phyloP scores from a whole-genome alignment of 1,140 invertebrate genomes.

The Vollenhovia emeryi region DNA sequence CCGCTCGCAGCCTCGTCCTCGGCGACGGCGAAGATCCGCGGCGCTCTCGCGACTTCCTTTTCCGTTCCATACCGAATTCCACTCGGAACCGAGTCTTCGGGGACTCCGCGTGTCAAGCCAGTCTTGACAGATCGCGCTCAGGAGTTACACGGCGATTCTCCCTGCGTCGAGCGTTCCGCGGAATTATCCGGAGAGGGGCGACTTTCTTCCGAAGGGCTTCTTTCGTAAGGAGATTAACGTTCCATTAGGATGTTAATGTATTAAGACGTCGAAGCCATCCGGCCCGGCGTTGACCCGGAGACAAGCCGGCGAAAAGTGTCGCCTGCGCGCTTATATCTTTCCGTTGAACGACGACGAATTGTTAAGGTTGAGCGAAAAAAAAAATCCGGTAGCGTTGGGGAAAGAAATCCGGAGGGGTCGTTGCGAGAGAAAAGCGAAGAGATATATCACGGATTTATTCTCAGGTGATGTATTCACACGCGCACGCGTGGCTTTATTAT shows the following conservation, averaged over 20 bases:
- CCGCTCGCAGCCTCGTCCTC: slow-evolving; percentile 23
- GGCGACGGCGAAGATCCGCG: slow-evolving; percentile 11
- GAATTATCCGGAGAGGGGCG: neutral
- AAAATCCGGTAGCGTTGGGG: slow-evolving; percentile 26
- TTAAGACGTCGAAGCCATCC: neutral
- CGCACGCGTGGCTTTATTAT: slow-evolving; percentile 71
- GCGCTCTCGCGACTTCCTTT: slow-evolving; percentile 1
- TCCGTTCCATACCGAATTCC: slow-evolving; percentile 14
- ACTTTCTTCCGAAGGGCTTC: neutral
- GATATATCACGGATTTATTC: slow-evolving; percentile 66
- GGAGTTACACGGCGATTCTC: neutral
- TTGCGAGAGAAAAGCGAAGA: neutral
- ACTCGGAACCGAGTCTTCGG: neutral
- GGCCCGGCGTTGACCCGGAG: neutral
- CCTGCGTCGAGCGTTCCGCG: neutral
- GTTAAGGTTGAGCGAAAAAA: slow-evolving; percentile 10
- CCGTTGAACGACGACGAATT: neutral
- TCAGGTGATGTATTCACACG: slow-evolving; percentile 56
- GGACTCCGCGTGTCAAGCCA: neutral
- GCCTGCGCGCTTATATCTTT: slow-evolving; percentile 38
- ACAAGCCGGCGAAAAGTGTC: slow-evolving; percentile 19
- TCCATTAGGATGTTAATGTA: slow-evolving; percentile 10
- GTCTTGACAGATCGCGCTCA: slow-evolving; percentile 11
- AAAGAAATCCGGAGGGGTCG: neutral
- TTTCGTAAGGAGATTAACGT: slow-evolving; percentile 3